phyloP scores from a whole-genome alignment of 2,888 invertebrate species.

The Cephonodes hylas region DNA sequence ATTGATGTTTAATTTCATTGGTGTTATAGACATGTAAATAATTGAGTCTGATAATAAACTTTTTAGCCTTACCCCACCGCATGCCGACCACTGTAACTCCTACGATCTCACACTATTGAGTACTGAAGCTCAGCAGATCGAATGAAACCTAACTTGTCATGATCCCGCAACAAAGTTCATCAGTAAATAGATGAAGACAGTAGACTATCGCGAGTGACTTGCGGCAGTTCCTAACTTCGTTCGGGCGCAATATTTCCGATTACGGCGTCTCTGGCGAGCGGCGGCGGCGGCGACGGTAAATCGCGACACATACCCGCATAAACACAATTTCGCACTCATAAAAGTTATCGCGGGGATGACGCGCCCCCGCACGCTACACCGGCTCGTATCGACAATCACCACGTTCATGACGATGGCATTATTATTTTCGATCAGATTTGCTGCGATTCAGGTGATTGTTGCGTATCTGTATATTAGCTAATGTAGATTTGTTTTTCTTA shows the following conservation, averaged over 20 bases:
- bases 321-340: slow-evolving; percentile 79
- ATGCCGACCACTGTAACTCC: too few relatives aligned
- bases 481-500: background rate
- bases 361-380: slow-evolving; percentile 19
- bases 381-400: slow-evolving; percentile 34
- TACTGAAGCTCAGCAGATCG: too few relatives aligned
- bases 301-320: slow-evolving; percentile 67
- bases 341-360: slow-evolving; percentile 70
- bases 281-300: slow-evolving; percentile 50
- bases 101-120: too few relatives aligned
- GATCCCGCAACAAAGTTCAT: too few relatives aligned
- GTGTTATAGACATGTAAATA: too few relatives aligned
- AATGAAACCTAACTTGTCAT: too few relatives aligned
- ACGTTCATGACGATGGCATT: background rate
- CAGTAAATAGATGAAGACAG: too few relatives aligned
- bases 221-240: slow-evolving; percentile 51
- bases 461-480: background rate
- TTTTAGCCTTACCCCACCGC: too few relatives aligned
- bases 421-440: background rate
- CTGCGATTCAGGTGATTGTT: background rate
- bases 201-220: slow-evolving; percentile 20
- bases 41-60: too few relatives aligned
- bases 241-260: slow-evolving; percentile 73
- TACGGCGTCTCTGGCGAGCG: slow-evolving; percentile 39
- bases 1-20: too few relatives aligned